Evolutionary conservation across 2,113 vertebrate species (phyloP).

Genomic region (Talpa occidentalis): DNA sequence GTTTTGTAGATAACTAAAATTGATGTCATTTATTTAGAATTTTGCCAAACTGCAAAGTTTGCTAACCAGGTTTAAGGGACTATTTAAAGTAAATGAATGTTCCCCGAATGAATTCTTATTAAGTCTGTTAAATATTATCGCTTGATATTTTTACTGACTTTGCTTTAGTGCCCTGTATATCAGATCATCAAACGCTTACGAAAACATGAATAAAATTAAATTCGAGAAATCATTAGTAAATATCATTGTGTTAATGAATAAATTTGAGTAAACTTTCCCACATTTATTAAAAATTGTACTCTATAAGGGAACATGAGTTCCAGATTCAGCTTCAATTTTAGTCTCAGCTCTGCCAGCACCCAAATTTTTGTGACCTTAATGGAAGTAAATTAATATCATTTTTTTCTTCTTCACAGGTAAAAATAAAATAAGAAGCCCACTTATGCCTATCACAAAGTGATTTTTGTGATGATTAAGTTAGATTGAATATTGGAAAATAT

Average conservation of each 20-base stretch:
- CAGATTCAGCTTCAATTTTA: no score
- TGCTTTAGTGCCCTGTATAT: not conserved
- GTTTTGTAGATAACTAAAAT: slow-evolving; percentile 10
- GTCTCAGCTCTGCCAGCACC: not conserved
- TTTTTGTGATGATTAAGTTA: not conserved
- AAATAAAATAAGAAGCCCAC: not conserved
- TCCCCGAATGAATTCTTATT: not conserved
- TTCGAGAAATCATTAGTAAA: not conserved
- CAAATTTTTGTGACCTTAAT: not conserved
- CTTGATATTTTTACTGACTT: slow-evolving; percentile 10
- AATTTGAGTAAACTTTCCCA: not conserved
- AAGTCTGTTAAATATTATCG: not conserved
- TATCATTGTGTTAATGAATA: not conserved
- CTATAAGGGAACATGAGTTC: no score
- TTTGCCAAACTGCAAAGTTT: not conserved
- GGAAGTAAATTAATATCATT: not conserved
- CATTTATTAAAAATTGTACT: not conserved
- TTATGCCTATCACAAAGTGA: not conserved
- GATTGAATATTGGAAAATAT: not conserved
- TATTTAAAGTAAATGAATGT: slow-evolving; percentile 12
- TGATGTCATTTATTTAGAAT: not conserved
- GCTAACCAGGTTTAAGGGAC: not conserved
- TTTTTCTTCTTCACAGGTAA: not conserved
- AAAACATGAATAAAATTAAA: not conserved
- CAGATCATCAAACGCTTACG: not conserved